Evolutionary conservation across 2,113 vertebrate genomes (phyloP).

Genomic region (Rattus rattus): DNA sequence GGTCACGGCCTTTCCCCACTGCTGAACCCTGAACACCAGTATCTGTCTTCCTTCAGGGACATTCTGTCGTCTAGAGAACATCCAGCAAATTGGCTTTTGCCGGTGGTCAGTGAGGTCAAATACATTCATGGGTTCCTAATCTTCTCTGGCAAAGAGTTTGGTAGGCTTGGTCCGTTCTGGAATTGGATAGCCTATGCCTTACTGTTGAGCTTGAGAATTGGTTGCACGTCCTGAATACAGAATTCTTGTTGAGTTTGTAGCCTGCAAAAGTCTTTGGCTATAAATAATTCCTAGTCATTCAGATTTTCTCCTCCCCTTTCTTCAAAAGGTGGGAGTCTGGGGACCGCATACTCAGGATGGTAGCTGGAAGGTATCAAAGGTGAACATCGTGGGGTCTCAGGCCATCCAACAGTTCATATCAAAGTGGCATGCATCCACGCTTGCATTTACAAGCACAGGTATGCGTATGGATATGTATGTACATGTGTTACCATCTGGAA

Average conservation of each 20-base stretch:
- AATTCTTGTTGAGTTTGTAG: not conserved
- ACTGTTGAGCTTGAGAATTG: not conserved
- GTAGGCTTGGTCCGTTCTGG: not conserved
- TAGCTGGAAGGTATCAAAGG: accelerated
- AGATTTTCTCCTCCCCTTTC: not conserved
- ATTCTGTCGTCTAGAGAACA: not conserved
- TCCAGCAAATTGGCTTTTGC: accelerated
- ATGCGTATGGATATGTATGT: not conserved
- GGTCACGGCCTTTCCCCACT: not conserved
- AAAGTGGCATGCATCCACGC: accelerated
- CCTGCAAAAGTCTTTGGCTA: not conserved
- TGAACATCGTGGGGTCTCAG: accelerated
- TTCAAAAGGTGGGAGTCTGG: too few species aligned
- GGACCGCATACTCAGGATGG: not conserved
- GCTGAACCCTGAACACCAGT: not conserved
- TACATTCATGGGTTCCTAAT: not conserved
- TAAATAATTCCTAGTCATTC: not conserved
- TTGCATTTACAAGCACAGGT: not conserved
- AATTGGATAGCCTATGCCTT: not conserved
- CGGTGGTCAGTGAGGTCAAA: accelerated
- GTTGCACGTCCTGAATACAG: not conserved
- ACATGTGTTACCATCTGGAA: not conserved
- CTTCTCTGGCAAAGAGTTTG: not conserved
- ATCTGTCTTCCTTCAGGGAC: accelerated
- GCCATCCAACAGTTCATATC: accelerated